Conservation (phyloP, 2,113 vertebrate species). For the Maccullochella peelii region DNA sequence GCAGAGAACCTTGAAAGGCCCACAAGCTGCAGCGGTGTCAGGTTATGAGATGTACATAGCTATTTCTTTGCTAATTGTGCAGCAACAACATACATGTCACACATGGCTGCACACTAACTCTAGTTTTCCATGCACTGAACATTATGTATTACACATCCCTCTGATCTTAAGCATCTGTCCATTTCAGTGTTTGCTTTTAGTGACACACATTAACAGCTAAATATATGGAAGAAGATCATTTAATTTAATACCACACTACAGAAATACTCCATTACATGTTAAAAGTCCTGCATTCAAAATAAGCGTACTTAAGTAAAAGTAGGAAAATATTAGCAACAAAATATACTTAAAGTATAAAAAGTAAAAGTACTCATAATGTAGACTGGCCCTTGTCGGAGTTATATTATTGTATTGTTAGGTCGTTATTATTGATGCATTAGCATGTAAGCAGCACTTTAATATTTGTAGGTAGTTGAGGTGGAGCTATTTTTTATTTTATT, state of each 20-base stretch:
- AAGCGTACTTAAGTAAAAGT: background rate
- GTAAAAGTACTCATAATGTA: background rate
- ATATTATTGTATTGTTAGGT: background rate
- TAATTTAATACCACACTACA: background rate
- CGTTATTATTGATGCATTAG: background rate
- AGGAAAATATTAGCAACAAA: background rate
- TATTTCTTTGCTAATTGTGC: conserved; percentile 57
- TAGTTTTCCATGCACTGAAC: background rate
- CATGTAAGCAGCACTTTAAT: background rate
- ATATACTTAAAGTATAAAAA: background rate
- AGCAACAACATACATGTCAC: conserved; percentile 41
- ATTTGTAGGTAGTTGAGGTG: background rate
- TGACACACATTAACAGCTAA: conserved; percentile 11
- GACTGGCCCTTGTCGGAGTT: background rate
- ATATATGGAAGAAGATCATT: background rate
- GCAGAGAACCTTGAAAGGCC: conserved; percentile 73
- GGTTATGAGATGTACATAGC: conserved; percentile 41
- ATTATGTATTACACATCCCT: background rate
- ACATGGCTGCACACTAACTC: background rate
- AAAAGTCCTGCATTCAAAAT: background rate
- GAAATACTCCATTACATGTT: background rate
- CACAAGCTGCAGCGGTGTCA: conserved; percentile 52
- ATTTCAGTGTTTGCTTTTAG: conserved; percentile 8
- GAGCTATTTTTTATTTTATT: background rate
- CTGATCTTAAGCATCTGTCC: background rate